Conservation (phyloP, 2,113 vertebrate genomes). For the Chitala chitala region DNA sequence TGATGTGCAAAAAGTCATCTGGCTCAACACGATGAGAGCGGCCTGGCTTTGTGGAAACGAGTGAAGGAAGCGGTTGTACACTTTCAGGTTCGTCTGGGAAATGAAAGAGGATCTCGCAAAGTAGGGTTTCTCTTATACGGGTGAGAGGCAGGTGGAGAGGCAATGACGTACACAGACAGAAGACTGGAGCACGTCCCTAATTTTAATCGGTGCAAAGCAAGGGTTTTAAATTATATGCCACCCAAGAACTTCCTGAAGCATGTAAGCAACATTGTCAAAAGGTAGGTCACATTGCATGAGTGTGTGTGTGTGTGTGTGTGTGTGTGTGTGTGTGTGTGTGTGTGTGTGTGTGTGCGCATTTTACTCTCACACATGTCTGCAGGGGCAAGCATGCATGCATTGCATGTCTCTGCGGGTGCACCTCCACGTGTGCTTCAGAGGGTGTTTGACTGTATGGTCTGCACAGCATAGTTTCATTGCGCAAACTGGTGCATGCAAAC, state of each 20-base stretch:
- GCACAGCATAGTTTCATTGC: no score
- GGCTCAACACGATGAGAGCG: not conserved
- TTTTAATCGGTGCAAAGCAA: no score
- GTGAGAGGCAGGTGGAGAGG: no score
- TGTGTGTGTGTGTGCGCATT: not conserved
- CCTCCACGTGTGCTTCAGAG: no score
- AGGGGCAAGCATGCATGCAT: no score
- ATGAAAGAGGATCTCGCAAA: not conserved
- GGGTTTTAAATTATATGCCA: no score
- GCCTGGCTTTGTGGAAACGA: not conserved
- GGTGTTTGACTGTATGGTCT: no score
- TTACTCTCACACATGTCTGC: not conserved
- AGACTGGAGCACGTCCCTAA: no score
- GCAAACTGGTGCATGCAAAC: no score
- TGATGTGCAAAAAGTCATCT: not conserved
- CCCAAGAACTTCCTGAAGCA: not conserved
- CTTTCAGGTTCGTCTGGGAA: conserved; percentile 8
- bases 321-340: not conserved
- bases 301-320: conserved; percentile 4
- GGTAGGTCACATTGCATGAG: not conserved
- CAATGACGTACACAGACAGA: no score
- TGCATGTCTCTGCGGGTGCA: no score
- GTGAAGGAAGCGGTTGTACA: not conserved
- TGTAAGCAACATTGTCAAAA: not conserved
- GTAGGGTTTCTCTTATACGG: not conserved